These are phyloP conservation scores for Colossoma macropomum DNA, from an alignment of 2,113 vertebrate genomes.

Conservation along the genomic window DNA sequence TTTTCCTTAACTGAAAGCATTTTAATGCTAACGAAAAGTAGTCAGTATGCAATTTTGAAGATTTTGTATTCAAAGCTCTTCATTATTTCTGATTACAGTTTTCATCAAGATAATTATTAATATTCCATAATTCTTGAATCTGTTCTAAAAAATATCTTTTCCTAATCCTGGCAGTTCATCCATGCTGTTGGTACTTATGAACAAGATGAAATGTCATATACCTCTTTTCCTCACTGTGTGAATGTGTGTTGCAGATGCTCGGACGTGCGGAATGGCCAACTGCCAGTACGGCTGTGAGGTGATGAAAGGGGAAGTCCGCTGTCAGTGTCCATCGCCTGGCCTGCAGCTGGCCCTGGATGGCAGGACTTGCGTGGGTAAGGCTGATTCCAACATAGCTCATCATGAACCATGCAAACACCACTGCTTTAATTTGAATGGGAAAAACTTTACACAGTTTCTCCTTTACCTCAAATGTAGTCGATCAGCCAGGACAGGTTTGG, in stretches of 20 bases:
- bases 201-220: neutral
- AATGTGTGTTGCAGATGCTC: slow-evolving; percentile 77
- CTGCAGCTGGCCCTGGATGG: slow-evolving; percentile 91
- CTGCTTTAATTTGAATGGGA: neutral
- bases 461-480: too few relatives aligned
- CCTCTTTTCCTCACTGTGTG: neutral
- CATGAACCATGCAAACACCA: neutral
- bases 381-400: neutral
- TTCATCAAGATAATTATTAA: neutral
- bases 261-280: slow-evolving; percentile 93
- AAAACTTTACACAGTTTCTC: too few relatives aligned
- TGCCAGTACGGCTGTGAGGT: slow-evolving; percentile 97
- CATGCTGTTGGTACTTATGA: neutral
- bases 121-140: neutral
- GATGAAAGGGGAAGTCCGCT: slow-evolving; percentile 90
- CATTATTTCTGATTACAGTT: neutral
- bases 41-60: neutral
- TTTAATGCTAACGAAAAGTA: neutral
- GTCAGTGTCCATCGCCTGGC: slow-evolving; percentile 93
- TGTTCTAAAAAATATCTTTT: neutral
- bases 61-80: neutral
- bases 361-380: slow-evolving; percentile 93
- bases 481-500: too few relatives aligned
- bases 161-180: neutral
- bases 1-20: neutral